Percentiles rank a stretch among this genome's conserved stretches.
Evolutionary conservation across 2,888 invertebrate species (phyloP).

Genomic region (Parascotia fuliginaria): DNA sequence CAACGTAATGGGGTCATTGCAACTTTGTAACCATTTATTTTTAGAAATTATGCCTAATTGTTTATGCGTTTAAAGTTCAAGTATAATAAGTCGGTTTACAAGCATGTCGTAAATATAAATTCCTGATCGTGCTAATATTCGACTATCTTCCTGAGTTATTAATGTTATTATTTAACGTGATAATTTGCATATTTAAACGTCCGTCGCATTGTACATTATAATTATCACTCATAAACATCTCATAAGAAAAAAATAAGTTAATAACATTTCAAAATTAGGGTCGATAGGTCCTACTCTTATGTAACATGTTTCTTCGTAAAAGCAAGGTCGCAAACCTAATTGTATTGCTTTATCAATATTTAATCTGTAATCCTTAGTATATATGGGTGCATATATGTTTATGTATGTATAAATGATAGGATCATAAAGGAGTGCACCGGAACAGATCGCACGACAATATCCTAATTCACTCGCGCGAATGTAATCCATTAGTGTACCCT

Average conservation of each 20-base stretch:
- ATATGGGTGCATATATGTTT: slow-evolving; percentile 42
- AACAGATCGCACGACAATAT: slow-evolving; percentile 84
- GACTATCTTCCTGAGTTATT: too few species aligned
- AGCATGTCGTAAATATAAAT: neutral
- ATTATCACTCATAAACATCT: neutral
- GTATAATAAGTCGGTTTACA: neutral
- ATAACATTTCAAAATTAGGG: slow-evolving; percentile 10
- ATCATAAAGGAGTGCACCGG: slow-evolving; percentile 80
- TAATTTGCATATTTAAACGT: too few species aligned
- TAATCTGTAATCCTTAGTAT: slow-evolving; percentile 56
- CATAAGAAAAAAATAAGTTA: slow-evolving; percentile 8
- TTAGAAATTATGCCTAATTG: neutral
- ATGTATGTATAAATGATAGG: slow-evolving; percentile 58
- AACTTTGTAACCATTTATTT: slow-evolving; percentile 1
- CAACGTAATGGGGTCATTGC: neutral
- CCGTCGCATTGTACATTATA: neutral
- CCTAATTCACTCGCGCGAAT: slow-evolving; percentile 85
- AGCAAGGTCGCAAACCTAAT: slow-evolving; percentile 24
- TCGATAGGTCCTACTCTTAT: slow-evolving; percentile 13
- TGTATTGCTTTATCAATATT: slow-evolving; percentile 56
- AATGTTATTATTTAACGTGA: too few species aligned
- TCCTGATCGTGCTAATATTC: neutral
- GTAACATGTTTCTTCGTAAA: slow-evolving; percentile 10
- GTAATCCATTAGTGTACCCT: slow-evolving; percentile 83
- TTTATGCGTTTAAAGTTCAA: neutral